Conservation (phyloP, 2,888 invertebrate species). For the Noctua fimbriata region DNA sequence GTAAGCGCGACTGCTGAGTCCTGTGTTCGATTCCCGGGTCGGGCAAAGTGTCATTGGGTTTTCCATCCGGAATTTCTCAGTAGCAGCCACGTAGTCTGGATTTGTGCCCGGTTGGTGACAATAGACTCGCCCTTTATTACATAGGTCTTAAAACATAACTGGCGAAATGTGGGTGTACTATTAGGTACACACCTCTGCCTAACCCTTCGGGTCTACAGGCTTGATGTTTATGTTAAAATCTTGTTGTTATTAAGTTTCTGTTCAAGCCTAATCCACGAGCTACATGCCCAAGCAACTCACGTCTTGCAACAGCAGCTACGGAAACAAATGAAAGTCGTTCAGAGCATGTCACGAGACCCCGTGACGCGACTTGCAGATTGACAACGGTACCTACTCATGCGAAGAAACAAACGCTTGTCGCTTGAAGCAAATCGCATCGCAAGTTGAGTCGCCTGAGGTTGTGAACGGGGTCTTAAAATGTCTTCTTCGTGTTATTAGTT, state of each 20-base stretch:
- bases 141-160: no score
- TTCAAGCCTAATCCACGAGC: not conserved
- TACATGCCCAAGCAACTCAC: not conserved
- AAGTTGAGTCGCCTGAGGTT: not conserved
- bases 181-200: no score
- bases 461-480: not conserved
- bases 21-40: no score
- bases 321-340: no score
- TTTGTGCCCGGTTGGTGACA: no score
- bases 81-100: no score
- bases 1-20: no score
- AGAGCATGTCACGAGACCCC: not conserved
- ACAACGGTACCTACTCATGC: not conserved
- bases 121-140: no score
- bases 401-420: not conserved
- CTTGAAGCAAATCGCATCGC: not conserved
- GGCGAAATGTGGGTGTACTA: no score
- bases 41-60: no score
- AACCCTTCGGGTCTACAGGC: no score
- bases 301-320: not conserved
- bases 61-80: no score
- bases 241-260: not conserved
- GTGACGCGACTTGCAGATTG: not conserved
- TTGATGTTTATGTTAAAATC: not conserved
- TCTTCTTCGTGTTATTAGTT: not conserved